Evolutionary conservation across 2,888 invertebrate species (phyloP), one percentile per base, ranked within the genome.

Genomic region (Synergus umbraculus): DNA sequence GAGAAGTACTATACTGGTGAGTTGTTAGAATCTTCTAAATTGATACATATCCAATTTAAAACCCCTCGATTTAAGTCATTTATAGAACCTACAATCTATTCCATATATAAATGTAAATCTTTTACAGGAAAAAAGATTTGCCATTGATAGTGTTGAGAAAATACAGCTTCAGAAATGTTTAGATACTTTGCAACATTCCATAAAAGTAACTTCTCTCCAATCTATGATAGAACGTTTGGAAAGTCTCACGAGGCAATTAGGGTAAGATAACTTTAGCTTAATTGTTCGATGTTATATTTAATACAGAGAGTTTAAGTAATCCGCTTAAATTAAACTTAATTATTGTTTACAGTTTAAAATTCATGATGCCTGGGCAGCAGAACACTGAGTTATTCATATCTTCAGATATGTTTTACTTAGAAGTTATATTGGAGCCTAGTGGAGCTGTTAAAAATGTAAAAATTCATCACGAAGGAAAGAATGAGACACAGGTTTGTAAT

Each of bases 341-440:
- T 79, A 80, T 43, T 77, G 76, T 69, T 92, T 91, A 73, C 92
- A 96, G 96, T 60, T 93, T 98, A 79, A 97, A 98, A 91, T 97
- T 98, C 92, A 96, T 97, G 90, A 96, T 97, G 89, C 96, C 96
- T 83, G 97, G 97, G 78, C 95, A 96, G 81, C 95, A 96, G 76
- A 96, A 96, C 66, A 95, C 95, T 7, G 96, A 96, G 89, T 94
- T 97, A 82, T 98, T 98, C 90, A 98, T 98, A 91, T 98, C 97
- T 63, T 98, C 98, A 0, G 98, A 98, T 90, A 98, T 98, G 98
- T 98, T 98, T 92, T 98, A 97, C 92, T 94, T 98, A 86, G 98
- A 98, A 93, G 96, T 99, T 87, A 93, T 97, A 78, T 93, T 98
- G 78, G 98, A 98, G 89, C 94, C 96, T 4, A 95, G 94, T 60